Evolutionary conservation across 2,888 invertebrate species (phyloP).

Genomic region (Nasonia oneida): DNA sequence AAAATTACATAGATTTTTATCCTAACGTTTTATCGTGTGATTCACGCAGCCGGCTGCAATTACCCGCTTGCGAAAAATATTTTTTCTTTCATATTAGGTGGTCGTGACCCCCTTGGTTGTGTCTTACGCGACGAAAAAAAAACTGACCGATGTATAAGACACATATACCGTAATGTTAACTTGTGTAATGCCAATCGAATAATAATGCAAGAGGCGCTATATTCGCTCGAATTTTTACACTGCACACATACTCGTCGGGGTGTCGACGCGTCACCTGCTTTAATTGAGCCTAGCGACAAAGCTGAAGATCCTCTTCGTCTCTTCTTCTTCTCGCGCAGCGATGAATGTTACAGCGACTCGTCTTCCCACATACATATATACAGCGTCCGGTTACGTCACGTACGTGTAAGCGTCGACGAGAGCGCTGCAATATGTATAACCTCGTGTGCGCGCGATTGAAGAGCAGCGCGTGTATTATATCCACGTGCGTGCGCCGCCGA

Average conservation of each 20-base stretch:
- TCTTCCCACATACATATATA: not conserved
- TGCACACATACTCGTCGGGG: too few species aligned
- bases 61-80: not conserved
- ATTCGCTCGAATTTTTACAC: too few species aligned
- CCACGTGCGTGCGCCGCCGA: slow-evolving; percentile 1
- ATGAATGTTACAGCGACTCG: not conserved
- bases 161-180: too few species aligned
- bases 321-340: not conserved
- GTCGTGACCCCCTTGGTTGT: not conserved
- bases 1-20: slow-evolving; percentile 16
- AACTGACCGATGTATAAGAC: not conserved
- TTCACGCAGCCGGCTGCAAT: not conserved
- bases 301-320: not conserved
- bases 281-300: slow-evolving; percentile 4
- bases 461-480: not conserved
- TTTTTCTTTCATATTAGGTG: not conserved
- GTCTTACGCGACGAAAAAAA: not conserved
- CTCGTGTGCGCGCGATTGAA: slow-evolving; percentile 1
- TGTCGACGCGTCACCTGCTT: too few species aligned
- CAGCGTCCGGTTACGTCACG: not conserved
- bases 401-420: not conserved
- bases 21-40: not conserved
- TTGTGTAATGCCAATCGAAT: too few species aligned
- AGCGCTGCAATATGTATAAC: not conserved
- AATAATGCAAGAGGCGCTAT: too few species aligned